phyloP scores from a whole-genome alignment of 1,140 invertebrate genomes.

The Paraescarpia echinospica region DNA sequence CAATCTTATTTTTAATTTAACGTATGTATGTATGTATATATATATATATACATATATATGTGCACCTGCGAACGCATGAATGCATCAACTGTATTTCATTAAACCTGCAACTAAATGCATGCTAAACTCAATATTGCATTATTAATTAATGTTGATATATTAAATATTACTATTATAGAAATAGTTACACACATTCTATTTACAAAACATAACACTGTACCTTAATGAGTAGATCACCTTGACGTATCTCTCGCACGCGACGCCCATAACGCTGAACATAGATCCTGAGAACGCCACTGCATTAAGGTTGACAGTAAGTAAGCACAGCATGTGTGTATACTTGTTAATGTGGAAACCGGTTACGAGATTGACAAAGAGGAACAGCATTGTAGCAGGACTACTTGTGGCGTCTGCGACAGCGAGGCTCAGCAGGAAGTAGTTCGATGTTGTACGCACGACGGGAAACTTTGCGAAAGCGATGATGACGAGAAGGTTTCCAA shows the following conservation, averaged over 20 bases:
- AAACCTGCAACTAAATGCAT: too few relatives aligned
- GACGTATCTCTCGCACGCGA: not conserved
- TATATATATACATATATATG: too few relatives aligned
- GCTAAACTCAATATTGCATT: too few relatives aligned
- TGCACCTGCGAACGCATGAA: too few relatives aligned
- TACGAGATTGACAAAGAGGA: not conserved
- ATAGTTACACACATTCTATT: not conserved
- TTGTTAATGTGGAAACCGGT: not conserved
- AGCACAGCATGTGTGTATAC: not conserved
- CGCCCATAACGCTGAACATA: not conserved
- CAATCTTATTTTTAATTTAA: too few relatives aligned
- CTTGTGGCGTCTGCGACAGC: conserved; percentile 29
- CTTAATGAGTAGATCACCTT: not conserved
- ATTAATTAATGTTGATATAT: too few relatives aligned
- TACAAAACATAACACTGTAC: not conserved
- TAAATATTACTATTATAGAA: not conserved
- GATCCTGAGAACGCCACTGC: not conserved
- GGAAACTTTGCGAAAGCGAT: conserved; percentile 88
- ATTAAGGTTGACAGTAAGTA: not conserved
- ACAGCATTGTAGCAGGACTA: conserved; percentile 23
- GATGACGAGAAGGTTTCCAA: conserved; percentile 91
- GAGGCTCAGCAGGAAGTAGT: conserved; percentile 81
- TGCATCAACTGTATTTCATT: too few relatives aligned
- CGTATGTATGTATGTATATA: too few relatives aligned
- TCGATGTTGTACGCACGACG: conserved; percentile 93